Evolutionary conservation across 2,113 vertebrate species (phyloP), one percentile per base, ranked within the genome.

Genomic region (Tyrannus savana): DNA sequence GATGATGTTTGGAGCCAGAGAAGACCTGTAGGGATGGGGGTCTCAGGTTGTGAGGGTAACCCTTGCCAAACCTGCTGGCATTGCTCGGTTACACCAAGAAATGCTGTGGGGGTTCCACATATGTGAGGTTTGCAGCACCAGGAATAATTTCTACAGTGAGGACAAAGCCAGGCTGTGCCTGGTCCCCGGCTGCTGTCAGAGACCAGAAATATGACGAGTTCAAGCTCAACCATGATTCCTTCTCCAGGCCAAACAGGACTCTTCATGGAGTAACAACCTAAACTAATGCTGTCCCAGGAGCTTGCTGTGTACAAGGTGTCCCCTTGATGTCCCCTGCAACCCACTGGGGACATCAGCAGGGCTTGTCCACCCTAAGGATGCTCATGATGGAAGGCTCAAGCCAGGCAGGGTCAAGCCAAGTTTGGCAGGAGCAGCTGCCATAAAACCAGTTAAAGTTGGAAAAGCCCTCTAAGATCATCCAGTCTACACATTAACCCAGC

Each of bases 181-280:
- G 0, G 22, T 5, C n/a, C 3, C 0, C 0, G 1, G 41, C 46
- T 84, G 68, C 72, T 1, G 0, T 25, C 0, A 0, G 23, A 90
- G 75, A 56, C 7, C 59, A 46, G 63, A 46, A 60, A 15, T 0
- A 4, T 4, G 6, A n/a, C 53, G 0, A 2, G 30, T 10, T 73
- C 81, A 47, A 13, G 7, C 27, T 33, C 72, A 81, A 31, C 27
- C 55, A n/a, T 53, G 25, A 13, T 64, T 68, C 58, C 41, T 82
- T 44, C 78, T 60, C 46, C n/a, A 71, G 52, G 46, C 24, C 30
- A 28, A 37, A 27, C 7, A 35, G 52, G 28, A 66, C 14, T 7
- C 16, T 67, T 15, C 15, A 7, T 6, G 19, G 46, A 72, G 52
- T 35, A 84, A 11, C 8, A 89, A 10, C 24, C 49, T 30, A 53